phyloP scores from a whole-genome alignment of 2,797 vertebrate species.

The Enteromius mattozi region DNA sequence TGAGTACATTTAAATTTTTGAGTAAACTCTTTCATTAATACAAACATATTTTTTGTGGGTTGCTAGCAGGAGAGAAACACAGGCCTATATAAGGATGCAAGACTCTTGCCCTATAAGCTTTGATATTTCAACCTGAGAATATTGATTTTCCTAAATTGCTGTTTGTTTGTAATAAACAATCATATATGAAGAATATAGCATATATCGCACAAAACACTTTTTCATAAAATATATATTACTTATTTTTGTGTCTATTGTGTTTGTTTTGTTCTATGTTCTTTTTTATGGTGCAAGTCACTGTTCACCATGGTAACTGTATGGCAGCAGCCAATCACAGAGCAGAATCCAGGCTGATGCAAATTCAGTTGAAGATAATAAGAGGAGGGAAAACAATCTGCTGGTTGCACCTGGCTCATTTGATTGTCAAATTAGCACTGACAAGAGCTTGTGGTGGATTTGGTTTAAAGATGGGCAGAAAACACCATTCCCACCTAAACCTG shows the following conservation, averaged over 20 bases:
- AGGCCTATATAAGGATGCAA: background rate
- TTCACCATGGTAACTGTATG: conserved; percentile 61
- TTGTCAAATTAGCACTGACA: conserved; percentile 72
- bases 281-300: conserved; percentile 53
- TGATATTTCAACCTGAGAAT: background rate
- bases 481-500: background rate
- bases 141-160: background rate
- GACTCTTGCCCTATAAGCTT: background rate
- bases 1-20: background rate
- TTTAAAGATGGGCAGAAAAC: conserved; percentile 12
- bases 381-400: conserved; percentile 57
- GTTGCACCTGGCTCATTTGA: conserved; percentile 77
- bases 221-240: conserved; percentile 1
- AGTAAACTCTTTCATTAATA: background rate
- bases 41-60: background rate
- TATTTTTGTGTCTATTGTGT: conserved; percentile 49
- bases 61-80: background rate
- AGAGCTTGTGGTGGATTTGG: background rate
- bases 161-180: background rate
- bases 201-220: background rate
- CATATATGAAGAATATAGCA: background rate
- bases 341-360: conserved; percentile 64
- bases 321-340: conserved; percentile 66
- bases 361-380: conserved; percentile 50
- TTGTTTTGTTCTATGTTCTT: conserved; percentile 60